A percentile compares a stretch with the other conserved stretches of the same genome.
phyloP scores from a whole-genome alignment of 1,140 invertebrate species.

The Drosophila tsacasi region DNA sequence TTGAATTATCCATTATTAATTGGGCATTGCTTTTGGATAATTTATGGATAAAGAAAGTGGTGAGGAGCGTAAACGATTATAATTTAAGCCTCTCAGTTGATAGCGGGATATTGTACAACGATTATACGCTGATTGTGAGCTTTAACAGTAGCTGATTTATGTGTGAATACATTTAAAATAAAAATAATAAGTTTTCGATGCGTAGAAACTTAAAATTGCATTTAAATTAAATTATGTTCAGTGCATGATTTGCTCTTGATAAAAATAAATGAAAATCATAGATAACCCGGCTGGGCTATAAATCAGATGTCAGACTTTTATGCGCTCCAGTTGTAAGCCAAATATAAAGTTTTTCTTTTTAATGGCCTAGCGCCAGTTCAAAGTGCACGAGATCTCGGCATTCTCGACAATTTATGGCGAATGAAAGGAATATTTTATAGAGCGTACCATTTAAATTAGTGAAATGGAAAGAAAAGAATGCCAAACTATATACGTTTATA shows the following conservation, averaged over 20 bases:
- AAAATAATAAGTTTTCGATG: background rate
- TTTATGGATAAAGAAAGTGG: slow-evolving; percentile 49
- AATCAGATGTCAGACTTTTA: slow-evolving; percentile 36
- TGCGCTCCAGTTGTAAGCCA: slow-evolving; percentile 39
- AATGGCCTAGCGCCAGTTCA: slow-evolving; percentile 58
- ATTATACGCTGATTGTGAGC: background rate
- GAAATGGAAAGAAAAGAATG: slow-evolving; percentile 48
- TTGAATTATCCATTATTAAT: slow-evolving; percentile 38
- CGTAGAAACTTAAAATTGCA: background rate
- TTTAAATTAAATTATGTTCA: background rate
- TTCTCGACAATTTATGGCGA: slow-evolving; percentile 60
- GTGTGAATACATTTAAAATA: no score
- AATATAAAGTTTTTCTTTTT: slow-evolving; percentile 34
- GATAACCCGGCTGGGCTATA: background rate
- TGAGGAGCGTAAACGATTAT: slow-evolving; percentile 2
- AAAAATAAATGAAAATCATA: background rate
- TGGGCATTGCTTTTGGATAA: slow-evolving; percentile 35
- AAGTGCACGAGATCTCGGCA: slow-evolving; percentile 41
- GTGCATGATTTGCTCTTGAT: background rate
- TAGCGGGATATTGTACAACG: background rate
- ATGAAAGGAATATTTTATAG: slow-evolving; percentile 57
- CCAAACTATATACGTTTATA: slow-evolving; percentile 13
- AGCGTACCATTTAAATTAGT: slow-evolving; percentile 76
- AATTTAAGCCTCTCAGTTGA: background rate
- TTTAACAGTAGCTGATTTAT: slow-evolving; percentile 9